Conservation (phyloP, 2,797 vertebrate genomes). For the Podarcis lilfordi region DNA sequence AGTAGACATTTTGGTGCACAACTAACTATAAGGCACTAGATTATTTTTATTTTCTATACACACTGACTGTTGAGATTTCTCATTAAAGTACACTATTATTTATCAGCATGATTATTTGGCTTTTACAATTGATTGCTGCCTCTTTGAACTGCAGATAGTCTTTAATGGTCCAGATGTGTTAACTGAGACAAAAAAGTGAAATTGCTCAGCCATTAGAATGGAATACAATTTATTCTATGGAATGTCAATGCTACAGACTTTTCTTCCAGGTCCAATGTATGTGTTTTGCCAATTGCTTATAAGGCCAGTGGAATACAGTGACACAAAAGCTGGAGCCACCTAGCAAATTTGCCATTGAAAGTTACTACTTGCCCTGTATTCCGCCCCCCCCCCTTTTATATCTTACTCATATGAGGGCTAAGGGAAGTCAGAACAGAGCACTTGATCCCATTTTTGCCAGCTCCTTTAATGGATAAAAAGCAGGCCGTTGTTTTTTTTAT, state of each 20-base stretch:
- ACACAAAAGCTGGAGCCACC: not conserved
- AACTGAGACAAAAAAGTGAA: not conserved
- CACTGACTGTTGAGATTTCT: not conserved
- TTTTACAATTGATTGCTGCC: not conserved
- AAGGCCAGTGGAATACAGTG: not conserved
- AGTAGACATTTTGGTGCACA: not conserved
- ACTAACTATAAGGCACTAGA: conserved; percentile 5
- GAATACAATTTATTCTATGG: not conserved
- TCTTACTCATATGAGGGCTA: too few relatives aligned
- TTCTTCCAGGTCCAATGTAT: not conserved
- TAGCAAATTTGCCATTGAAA: too few relatives aligned
- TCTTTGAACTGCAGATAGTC: not conserved
- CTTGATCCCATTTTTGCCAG: too few relatives aligned
- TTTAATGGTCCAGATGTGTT: not conserved
- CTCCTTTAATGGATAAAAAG: too few relatives aligned
- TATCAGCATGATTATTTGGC: not conserved
- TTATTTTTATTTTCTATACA: not conserved
- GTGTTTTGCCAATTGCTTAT: not conserved
- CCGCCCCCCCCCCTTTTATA: too few relatives aligned
- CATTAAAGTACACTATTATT: not conserved
- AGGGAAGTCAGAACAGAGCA: too few relatives aligned
- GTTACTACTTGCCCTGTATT: too few relatives aligned
- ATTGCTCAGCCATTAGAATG: not conserved
- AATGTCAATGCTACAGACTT: not conserved
- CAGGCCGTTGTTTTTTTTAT: too few relatives aligned